Evolutionary conservation across 2,888 invertebrate species (phyloP), one percentile per base, ranked within the genome.

Genomic region (Epicampocera succincta): DNA sequence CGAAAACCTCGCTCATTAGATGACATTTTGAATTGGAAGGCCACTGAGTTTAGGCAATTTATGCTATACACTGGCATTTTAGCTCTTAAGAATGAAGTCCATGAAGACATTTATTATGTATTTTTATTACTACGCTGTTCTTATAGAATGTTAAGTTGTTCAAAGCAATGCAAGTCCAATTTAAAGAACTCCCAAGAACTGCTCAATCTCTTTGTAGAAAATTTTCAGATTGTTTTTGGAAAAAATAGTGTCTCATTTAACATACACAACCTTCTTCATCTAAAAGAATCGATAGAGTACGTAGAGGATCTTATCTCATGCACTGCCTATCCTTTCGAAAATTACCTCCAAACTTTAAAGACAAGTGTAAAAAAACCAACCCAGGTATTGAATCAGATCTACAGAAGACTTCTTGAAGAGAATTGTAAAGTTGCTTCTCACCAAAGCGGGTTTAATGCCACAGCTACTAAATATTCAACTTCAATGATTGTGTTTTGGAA

Each of bases 1-100:
- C 44, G 77, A 42, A 77, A 80, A 15, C 78, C 83, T 8, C 42
- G 81, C 2, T 8, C 56, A 13, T 58, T 78, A 46, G 44, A 68
- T 19, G 84, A 82, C 11, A 13, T 82, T 19, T 11, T 61, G 19
- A 56, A 78, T 25, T 80, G 77, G 72, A 84, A 84, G 69, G 73
- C 82, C 12, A 80, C 81, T 8, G 78, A 83, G 58, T 83, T 77
- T 58, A 58, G 77, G 5, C 77, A 80, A 52, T 84, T 78, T 58
- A 38, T 84, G 12, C 65, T 81, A 1, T 84, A 84, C 15, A 73
- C 65, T 15, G 79, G 79, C 9, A 73, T 79, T n/a, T 21, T 66
- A 9, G 73, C 40, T 21, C 46, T 73, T 5, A 61, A 68, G 17
- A 46, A 60, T 19, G 61, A 74, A 63, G 56, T 79, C 5, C 46